Evolutionary conservation across 2,113 vertebrate species (phyloP), one percentile per base, ranked within the genome.

Genomic region (Gobio gobio): DNA sequence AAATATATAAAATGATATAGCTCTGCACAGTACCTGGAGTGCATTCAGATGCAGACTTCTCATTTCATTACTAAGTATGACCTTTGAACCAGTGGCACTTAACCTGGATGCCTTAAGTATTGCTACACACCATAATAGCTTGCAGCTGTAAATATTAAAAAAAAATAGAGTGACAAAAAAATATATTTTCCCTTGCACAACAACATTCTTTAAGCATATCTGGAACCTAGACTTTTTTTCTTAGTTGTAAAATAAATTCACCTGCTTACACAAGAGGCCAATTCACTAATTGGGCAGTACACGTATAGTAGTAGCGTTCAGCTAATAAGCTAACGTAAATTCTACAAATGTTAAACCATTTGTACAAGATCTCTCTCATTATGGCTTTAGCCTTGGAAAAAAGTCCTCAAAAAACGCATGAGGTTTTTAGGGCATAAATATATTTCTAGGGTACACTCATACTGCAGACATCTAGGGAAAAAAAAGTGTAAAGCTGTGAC

Each of bases 361-460:
- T 56, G 20, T 6, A 18, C 22, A 12, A 16, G 49, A 68, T n/a
- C 26, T 54, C 16, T 22, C 24, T 18, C 26, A 12, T n/a, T 36
- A n/a, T 68, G 12, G 16, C 40, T 47, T 66, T 66, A 26, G 24
- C 78, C 59, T 72, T 26, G 61, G 40, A n/a, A 83, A 82, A 83
- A 58, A 56, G 6, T 36, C 16, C 66, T 83, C 26, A 43, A 26
- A 68, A 72, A 61, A 56, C 59, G 9, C 33, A 40, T 47, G 18
- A 33, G 3, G 3, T 40, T 40, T 40, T 40, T 40, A 70, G 36
- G 1, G 33, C 33, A 70, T 20, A 10, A 5, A 12, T n/a, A 29
- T 70, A 70, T 70, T 70, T 43, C 9, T 20, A 68, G 8, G 16
- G 16, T 40, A 40, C 64, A 40, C 3, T 43, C 10, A 47, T 45